Conservation (phyloP, 2,797 vertebrate species). For the Pteronotus mesoamericanus region DNA sequence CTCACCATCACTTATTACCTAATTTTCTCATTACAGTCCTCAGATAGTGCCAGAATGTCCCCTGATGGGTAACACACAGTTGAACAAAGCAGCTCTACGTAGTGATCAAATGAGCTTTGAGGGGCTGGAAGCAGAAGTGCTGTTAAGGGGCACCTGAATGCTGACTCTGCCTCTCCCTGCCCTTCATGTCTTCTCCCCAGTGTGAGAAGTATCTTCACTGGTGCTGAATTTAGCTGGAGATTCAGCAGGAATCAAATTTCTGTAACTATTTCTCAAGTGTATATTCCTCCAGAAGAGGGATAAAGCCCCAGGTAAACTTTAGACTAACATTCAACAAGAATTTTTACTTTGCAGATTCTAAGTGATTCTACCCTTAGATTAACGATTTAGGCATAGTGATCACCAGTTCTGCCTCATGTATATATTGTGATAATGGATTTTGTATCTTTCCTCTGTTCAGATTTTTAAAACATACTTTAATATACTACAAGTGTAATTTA, state of each 20-base stretch:
- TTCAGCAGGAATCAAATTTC: not conserved
- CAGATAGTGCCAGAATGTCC: not conserved
- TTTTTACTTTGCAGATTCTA: not conserved
- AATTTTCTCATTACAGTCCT: not conserved
- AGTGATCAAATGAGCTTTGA: not conserved
- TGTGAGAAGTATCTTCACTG: not conserved
- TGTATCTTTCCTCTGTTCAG: not conserved
- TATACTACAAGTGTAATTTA: not conserved
- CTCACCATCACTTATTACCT: not conserved
- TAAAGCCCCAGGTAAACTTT: not conserved
- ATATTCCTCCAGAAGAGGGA: not conserved
- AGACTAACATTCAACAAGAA: not conserved
- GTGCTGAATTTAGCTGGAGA: not conserved
- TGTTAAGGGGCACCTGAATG: not conserved
- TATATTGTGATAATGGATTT: not conserved
- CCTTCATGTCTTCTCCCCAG: not conserved
- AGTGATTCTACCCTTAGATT: not conserved
- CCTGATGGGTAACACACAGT: not conserved
- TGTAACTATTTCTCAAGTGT: not conserved
- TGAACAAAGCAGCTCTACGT: not conserved
- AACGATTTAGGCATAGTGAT: not conserved
- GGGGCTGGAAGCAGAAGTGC: not conserved
- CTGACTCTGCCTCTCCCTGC: not conserved
- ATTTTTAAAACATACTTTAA: not conserved
- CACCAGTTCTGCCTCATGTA: not conserved